Percentiles rank a stretch among this genome's conserved stretches.
These are phyloP conservation scores for Chironomus tentans DNA, from an alignment of 2,888 invertebrate species.

Conservation along the genomic window DNA sequence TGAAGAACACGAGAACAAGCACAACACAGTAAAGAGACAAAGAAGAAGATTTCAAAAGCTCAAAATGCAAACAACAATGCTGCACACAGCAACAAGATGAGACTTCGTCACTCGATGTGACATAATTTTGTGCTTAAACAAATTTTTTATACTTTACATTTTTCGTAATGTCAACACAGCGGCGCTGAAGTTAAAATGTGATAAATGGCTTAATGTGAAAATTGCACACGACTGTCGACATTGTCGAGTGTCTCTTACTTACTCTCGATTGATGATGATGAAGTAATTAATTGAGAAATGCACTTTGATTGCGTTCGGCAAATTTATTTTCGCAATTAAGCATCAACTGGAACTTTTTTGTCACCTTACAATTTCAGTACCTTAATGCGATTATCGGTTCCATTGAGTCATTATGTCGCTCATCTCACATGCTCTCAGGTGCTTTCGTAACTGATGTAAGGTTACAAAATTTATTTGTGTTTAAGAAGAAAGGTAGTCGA, in stretches of 20 bases:
- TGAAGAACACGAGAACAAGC: neutral
- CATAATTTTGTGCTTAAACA: neutral
- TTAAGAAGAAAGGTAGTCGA: too few relatives aligned
- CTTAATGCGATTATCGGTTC: too few relatives aligned
- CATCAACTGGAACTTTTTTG: too few relatives aligned
- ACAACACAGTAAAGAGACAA: neutral
- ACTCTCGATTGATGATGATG: neutral
- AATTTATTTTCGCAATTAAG: neutral
- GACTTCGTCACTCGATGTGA: neutral
- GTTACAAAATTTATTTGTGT: too few relatives aligned
- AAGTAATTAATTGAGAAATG: conserved; percentile 8
- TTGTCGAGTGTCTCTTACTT: neutral
- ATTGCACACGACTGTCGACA: neutral
- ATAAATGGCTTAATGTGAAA: neutral
- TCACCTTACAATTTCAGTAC: too few relatives aligned
- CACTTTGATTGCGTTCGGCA: neutral
- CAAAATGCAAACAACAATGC: neutral
- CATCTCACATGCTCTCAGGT: too few relatives aligned
- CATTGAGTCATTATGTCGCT: too few relatives aligned
- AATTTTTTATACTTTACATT: neutral
- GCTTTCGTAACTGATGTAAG: too few relatives aligned
- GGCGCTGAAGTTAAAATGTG: neutral
- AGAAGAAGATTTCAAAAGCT: neutral
- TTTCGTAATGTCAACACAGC: neutral
- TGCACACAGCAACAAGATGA: neutral